Evolutionary conservation across 2,797 vertebrate species (phyloP), one percentile per base, ranked within the genome.

Genomic region (Siniperca undulata): DNA sequence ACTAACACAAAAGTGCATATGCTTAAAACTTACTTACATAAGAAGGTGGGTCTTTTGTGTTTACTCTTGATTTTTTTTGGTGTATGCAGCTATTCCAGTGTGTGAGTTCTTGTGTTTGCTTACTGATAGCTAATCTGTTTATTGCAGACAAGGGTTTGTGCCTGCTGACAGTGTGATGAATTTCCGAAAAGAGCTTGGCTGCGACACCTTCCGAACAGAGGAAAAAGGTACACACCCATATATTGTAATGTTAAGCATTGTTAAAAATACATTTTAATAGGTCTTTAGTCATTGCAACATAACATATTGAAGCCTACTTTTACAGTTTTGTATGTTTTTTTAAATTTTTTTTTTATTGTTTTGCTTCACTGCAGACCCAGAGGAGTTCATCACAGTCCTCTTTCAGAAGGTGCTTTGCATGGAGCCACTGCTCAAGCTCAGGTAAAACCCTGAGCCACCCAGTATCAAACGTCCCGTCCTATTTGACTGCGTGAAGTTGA

Each of bases 361-460:
- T 75, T 68, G 5, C 52, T 30, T 88, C 52, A 27, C 46, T 82
- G 53, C 81, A 97, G 96, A 97, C 81, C 96, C 96, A 48, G 97
- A 97, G 66, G 96, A 97, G 90, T 97, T 97, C 83, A 95, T 97
- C 81, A 95, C 92, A 34, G 78, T 95, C 38, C 94, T 97, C 36
- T 94, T 97, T 53, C 91, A 96, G 89, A 93, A 93, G 70, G 95
- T 95, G 65, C 93, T 97, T 64, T 90, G 92, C 72, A 87, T 93
- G 24, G 92, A 96, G 72, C 95, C 96, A 2, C 92, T 97, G 73
- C 93, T 97, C 42, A 96, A 95, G 87, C 94, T 97, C 84, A 95
- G 95, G 96, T 97, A 88, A 22, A 74, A 80, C 27, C 40, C 76
- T 22, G 19, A 71, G 5, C 40, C 1, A 0, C 27, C 40, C 24